A percentile compares a stretch with the other conserved stretches of the same genome.
phyloP scores from a whole-genome alignment of 2,797 vertebrate species.

The Acanthiza pusilla region DNA sequence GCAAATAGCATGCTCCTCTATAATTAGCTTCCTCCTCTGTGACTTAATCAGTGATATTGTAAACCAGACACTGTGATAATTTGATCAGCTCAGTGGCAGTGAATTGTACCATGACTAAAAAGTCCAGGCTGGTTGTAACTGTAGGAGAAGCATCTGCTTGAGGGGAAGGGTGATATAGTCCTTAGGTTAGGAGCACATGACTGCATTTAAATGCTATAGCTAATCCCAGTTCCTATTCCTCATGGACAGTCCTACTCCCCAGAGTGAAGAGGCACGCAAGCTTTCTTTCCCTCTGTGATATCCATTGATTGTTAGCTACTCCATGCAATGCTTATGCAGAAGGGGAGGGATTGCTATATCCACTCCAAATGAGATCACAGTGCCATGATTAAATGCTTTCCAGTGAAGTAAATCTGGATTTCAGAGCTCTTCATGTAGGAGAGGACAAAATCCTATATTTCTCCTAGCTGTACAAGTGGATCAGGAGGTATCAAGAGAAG shows the following conservation, averaged over 20 bases:
- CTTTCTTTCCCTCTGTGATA: neutral
- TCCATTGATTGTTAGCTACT: neutral
- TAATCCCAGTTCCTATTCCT: neutral
- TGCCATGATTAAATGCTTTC: neutral
- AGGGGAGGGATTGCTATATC: neutral
- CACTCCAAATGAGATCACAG: neutral
- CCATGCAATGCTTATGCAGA: neutral
- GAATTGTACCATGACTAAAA: conserved; percentile 47
- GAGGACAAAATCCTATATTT: neutral
- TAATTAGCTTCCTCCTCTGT: conserved; percentile 64
- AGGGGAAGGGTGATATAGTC: neutral
- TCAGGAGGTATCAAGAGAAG: neutral
- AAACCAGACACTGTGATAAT: conserved; percentile 57
- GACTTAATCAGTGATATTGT: conserved; percentile 66
- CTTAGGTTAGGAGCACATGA: neutral
- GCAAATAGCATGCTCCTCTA: conserved; percentile 56
- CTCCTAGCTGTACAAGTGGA: neutral
- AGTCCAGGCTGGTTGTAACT: conserved; percentile 3
- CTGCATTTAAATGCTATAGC: neutral
- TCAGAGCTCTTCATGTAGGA: neutral
- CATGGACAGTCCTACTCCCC: neutral
- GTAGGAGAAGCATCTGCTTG: conserved; percentile 26
- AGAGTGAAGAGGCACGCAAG: accelerated
- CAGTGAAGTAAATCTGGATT: neutral
- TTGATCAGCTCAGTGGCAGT: conserved; percentile 55